Evolutionary conservation across 2,888 invertebrate genomes (phyloP).

Genomic region (Clostera curtula): DNA sequence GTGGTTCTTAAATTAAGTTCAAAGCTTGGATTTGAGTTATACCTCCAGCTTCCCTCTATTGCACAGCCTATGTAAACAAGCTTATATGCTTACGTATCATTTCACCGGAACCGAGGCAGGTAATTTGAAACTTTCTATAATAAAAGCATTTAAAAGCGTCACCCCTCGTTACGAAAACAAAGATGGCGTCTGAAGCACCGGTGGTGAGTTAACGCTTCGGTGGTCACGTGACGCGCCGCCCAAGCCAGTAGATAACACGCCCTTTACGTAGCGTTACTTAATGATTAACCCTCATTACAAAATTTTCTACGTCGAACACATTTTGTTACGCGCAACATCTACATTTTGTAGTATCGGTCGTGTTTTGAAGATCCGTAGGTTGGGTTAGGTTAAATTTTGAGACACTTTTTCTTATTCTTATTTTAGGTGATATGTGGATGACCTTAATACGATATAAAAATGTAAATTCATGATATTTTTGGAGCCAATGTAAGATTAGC

Average conservation of each 20-base stretch:
- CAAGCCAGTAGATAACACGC: constrained; percentile 52
- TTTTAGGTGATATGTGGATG: too few relatives aligned
- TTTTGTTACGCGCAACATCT: constrained; percentile 35
- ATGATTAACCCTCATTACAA: constrained; percentile 46
- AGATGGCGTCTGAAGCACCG: constrained; percentile 49
- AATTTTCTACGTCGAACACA: constrained; percentile 35
- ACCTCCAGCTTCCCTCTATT: too few relatives aligned
- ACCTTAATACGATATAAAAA: too few relatives aligned
- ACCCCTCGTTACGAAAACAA: constrained; percentile 48
- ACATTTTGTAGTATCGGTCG: too few relatives aligned
- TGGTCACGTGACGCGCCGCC: constrained; percentile 57
- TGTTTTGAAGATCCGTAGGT: too few relatives aligned
- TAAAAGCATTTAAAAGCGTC: constrained; percentile 25
- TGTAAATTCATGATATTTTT: too few relatives aligned
- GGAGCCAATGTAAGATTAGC: too few relatives aligned
- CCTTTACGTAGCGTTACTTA: constrained; percentile 43
- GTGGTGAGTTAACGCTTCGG: constrained; percentile 54
- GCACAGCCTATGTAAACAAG: constrained; percentile 2
- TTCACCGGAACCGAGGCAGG: constrained; percentile 16
- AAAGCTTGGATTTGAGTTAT: too few relatives aligned
- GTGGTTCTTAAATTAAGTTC: too few relatives aligned
- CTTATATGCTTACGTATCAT: constrained; percentile 5
- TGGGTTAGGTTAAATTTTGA: too few relatives aligned
- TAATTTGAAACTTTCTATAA: constrained; percentile 24
- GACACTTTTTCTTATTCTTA: too few relatives aligned